Evolutionary conservation across 1,140 invertebrate genomes (phyloP).

Genomic region (Cotesia chilonis): DNA sequence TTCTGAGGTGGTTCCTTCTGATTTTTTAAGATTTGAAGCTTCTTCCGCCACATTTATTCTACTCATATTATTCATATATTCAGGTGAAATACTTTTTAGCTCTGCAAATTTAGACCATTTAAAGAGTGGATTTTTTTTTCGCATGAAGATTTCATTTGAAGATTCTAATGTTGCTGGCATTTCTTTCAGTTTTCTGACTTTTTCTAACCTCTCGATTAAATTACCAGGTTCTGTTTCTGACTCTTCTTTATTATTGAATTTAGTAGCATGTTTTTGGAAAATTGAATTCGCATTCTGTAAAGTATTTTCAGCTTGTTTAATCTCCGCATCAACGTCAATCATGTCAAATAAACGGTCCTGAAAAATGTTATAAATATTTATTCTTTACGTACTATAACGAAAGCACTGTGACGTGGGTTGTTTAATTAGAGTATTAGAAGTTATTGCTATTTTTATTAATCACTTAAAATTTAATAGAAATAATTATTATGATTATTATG

Average conservation of each 20-base stretch:
- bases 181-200: constrained; percentile 47
- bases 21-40: background rate
- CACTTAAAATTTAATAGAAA: too few relatives aligned
- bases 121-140: constrained; percentile 42
- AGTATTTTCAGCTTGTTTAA: constrained; percentile 57
- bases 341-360: constrained; percentile 63
- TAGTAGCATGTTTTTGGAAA: constrained; percentile 57
- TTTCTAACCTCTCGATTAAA: constrained; percentile 48
- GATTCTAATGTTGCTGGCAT: constrained; percentile 39
- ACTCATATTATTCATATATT: constrained; percentile 25
- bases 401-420: too few relatives aligned
- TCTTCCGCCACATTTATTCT: constrained; percentile 15
- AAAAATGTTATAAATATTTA: background rate
- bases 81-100: constrained; percentile 33
- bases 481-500: too few relatives aligned
- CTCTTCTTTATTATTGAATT: constrained; percentile 56
- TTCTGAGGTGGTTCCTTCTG: constrained; percentile 33
- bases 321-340: constrained; percentile 60
- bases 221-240: constrained; percentile 40
- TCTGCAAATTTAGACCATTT: constrained; percentile 53
- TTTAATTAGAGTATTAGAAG: too few relatives aligned
- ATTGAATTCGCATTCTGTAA: constrained; percentile 52
- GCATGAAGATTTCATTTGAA: constrained; percentile 28
- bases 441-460: too few relatives aligned
- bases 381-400: too few relatives aligned